Evolutionary conservation across 2,888 invertebrate species (phyloP).

Genomic region (Torymus aiolomorphi): DNA sequence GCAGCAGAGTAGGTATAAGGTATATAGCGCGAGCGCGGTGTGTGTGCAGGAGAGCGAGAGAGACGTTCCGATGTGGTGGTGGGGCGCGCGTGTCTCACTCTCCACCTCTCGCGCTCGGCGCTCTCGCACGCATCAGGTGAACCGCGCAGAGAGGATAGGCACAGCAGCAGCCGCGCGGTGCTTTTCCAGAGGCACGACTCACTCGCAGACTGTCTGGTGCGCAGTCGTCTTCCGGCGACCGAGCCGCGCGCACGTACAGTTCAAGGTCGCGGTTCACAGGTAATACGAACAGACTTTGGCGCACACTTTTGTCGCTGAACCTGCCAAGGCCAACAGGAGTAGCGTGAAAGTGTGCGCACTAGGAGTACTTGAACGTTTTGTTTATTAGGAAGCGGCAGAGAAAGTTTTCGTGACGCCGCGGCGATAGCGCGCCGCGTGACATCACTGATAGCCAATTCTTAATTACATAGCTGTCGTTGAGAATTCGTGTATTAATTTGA

Average conservation of each 20-base stretch:
- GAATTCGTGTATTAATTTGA: too few relatives aligned
- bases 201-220: conserved; percentile 19
- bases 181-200: conserved; percentile 6
- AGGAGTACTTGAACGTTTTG: conserved; percentile 30
- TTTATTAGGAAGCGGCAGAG: not conserved
- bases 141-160: too few relatives aligned
- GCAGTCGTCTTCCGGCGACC: conserved; percentile 30
- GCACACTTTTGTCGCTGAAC: too few relatives aligned
- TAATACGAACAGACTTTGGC: too few relatives aligned
- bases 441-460: too few relatives aligned
- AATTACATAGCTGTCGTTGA: too few relatives aligned
- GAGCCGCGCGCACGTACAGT: not conserved
- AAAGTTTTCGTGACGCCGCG: not conserved
- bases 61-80: not conserved
- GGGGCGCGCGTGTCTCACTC: conserved; percentile 2
- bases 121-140: not conserved
- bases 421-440: not conserved
- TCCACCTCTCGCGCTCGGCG: not conserved
- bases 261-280: too few relatives aligned
- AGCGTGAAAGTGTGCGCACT: not conserved
- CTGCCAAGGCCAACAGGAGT: too few relatives aligned
- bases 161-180: not conserved
- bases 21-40: too few relatives aligned
- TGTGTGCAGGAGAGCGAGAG: too few relatives aligned
- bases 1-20: too few relatives aligned